These are phyloP conservation scores for Alethe castanea DNA, from an alignment of 2,113 vertebrate species.

Conservation along the genomic window DNA sequence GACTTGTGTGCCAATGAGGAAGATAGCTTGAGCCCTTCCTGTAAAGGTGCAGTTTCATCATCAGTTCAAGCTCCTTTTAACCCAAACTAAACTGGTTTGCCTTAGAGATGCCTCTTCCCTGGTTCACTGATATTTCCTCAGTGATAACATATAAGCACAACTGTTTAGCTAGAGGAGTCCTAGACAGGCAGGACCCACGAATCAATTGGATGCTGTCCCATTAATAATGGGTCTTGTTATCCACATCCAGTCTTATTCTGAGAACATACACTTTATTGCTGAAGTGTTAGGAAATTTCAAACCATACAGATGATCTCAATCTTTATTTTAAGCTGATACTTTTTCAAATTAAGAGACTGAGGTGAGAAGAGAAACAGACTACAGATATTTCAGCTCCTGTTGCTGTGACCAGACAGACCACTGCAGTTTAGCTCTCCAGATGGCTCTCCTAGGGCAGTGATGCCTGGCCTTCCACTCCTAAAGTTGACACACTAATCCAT, in stretches of 20 bases:
- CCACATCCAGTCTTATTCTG: not conserved
- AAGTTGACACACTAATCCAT: not conserved
- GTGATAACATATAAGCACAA: not conserved
- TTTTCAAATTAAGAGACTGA: not conserved
- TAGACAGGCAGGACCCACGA: not conserved
- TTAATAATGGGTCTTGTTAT: not conserved
- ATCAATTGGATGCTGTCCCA: not conserved
- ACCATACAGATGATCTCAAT: not conserved
- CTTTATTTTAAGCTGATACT: not conserved
- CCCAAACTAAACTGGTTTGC: not conserved
- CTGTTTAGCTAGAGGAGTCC: not conserved
- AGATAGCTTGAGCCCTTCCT: not conserved
- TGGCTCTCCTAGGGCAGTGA: not conserved
- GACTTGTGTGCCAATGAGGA: not conserved
- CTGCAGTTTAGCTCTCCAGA: not conserved
- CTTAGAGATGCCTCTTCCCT: not conserved
- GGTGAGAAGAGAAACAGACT: not conserved
- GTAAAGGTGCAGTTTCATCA: not conserved
- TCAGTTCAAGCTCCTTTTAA: not conserved
- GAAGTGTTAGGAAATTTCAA: not conserved
- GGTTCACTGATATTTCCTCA: not conserved
- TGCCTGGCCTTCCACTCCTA: not conserved
- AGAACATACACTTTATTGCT: not conserved
- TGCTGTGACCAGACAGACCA: not conserved
- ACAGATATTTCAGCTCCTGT: not conserved